These are phyloP conservation scores for Pluvialis apricaria DNA, from an alignment of 2,113 vertebrate genomes.

Conservation along the genomic window DNA sequence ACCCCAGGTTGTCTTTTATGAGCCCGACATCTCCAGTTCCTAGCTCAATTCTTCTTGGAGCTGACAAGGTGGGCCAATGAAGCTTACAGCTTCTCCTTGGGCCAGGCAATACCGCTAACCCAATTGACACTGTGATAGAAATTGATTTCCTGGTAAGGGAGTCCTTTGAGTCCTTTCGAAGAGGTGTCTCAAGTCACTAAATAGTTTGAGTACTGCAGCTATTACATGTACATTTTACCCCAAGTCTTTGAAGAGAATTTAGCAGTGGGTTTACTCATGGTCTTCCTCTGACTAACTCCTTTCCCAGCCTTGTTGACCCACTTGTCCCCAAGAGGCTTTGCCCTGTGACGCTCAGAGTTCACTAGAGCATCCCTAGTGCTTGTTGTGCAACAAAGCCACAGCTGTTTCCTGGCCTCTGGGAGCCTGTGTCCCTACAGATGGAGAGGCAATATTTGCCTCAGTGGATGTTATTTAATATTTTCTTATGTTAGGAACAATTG, in stretches of 20 bases:
- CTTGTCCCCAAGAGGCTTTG: background rate
- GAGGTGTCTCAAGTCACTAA: background rate
- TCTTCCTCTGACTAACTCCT: background rate
- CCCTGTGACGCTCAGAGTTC: background rate
- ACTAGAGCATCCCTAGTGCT: background rate
- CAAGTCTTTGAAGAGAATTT: background rate
- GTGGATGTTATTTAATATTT: conserved; percentile 26
- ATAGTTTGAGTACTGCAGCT: background rate
- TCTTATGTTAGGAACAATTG: background rate
- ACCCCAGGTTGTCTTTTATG: background rate
- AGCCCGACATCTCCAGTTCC: background rate
- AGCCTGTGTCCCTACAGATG: background rate
- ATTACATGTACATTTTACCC: background rate
- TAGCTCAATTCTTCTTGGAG: background rate
- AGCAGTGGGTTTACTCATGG: background rate
- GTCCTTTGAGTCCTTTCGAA: background rate
- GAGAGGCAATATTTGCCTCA: background rate
- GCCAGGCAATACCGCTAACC: background rate
- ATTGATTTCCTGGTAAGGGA: background rate
- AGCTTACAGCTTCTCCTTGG: background rate
- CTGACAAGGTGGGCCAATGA: background rate
- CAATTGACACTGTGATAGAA: background rate
- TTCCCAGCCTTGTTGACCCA: background rate
- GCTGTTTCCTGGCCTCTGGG: conserved; percentile 33
- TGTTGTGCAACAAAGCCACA: conserved; percentile 29